Conservation (phyloP, 2,888 invertebrate genomes). For the Xylocampa areola region DNA sequence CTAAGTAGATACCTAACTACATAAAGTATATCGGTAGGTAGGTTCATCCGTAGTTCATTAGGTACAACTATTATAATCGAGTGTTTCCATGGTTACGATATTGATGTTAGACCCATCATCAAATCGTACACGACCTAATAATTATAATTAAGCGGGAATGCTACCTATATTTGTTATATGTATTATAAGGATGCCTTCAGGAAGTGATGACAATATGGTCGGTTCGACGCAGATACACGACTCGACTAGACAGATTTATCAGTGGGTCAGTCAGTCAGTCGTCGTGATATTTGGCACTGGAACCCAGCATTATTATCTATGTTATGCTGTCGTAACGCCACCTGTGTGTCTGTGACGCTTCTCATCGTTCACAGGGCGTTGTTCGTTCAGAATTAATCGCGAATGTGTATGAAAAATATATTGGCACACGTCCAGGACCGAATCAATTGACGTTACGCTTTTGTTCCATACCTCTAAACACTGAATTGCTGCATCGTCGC, state of each 20-base stretch:
- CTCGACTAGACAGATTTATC: slow-evolving; percentile 28
- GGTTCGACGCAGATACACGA: slow-evolving; percentile 34
- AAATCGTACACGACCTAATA: too few species aligned
- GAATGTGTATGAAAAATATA: slow-evolving; percentile 40
- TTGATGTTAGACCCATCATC: too few species aligned
- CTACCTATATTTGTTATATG: too few species aligned
- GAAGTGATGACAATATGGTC: slow-evolving; percentile 6
- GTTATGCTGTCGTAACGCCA: slow-evolving; percentile 30
- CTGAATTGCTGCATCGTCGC: slow-evolving; percentile 17
- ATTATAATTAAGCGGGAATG: too few species aligned
- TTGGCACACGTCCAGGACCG: slow-evolving; percentile 50
- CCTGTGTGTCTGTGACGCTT: slow-evolving; percentile 34
- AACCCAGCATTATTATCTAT: slow-evolving; percentile 32
- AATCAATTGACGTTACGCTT: slow-evolving; percentile 32
- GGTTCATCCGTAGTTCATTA: too few species aligned
- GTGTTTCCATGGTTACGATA: too few species aligned
- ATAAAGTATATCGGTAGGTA: too few species aligned
- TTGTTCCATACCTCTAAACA: slow-evolving; percentile 19
- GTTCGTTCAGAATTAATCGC: slow-evolving; percentile 37
- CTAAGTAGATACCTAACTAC: too few species aligned
- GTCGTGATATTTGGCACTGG: slow-evolving; percentile 45
- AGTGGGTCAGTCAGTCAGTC: slow-evolving; percentile 52
- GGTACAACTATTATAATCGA: too few species aligned
- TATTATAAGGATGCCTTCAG: neutral
- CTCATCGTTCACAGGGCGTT: slow-evolving; percentile 20